Evolutionary conservation across 2,888 invertebrate species (phyloP).

Genomic region (Eupithecia centaureata): DNA sequence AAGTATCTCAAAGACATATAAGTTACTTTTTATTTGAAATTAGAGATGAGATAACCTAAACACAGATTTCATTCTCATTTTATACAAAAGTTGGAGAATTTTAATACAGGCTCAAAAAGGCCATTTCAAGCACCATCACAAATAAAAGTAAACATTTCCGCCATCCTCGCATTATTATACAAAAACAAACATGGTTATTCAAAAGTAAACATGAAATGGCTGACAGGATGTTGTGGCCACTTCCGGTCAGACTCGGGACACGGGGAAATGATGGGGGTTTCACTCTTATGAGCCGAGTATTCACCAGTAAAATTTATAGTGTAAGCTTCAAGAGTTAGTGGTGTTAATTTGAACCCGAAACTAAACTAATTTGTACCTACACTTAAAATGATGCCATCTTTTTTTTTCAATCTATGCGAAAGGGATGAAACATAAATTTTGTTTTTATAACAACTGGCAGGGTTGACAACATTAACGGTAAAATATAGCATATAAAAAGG

Average conservation of each 20-base stretch:
- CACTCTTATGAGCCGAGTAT: not conserved
- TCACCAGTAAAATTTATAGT: not conserved
- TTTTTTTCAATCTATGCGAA: not conserved
- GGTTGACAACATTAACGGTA: too few relatives aligned
- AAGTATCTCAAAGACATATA: not conserved
- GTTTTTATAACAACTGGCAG: too few relatives aligned
- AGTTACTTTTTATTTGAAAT: not conserved
- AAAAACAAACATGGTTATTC: slow-evolving; percentile 16
- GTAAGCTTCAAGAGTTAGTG: not conserved
- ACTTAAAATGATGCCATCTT: not conserved
- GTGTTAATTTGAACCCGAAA: not conserved
- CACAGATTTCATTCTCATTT: not conserved
- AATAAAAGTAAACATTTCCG: slow-evolving; percentile 22
- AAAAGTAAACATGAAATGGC: slow-evolving; percentile 25
- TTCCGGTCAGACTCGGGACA: slow-evolving; percentile 29
- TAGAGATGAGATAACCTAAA: not conserved
- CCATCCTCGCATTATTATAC: slow-evolving; percentile 18
- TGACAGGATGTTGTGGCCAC: slow-evolving; percentile 25
- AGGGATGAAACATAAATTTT: too few relatives aligned
- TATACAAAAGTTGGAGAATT: not conserved
- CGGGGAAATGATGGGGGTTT: slow-evolving; percentile 22
- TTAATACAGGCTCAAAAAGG: not conserved
- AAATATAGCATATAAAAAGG: too few relatives aligned
- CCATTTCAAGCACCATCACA: slow-evolving; percentile 2
- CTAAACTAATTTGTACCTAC: not conserved